Conservation (phyloP, 2,888 invertebrate species). For the Cyclophora punctaria region DNA sequence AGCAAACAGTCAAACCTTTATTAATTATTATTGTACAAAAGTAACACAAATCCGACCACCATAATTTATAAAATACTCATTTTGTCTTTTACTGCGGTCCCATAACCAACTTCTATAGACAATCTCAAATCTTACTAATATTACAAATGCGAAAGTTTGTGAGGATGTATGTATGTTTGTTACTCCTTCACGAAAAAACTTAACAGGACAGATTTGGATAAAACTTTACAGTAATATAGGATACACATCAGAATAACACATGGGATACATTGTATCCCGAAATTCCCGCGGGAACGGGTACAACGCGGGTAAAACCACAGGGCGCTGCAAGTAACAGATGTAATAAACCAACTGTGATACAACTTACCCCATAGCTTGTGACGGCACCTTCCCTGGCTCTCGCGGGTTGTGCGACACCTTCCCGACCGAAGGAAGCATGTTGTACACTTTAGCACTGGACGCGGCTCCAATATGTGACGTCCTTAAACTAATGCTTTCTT, state of each 20-base stretch:
- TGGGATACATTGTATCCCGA: no score
- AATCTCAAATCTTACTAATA: neutral
- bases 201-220: neutral
- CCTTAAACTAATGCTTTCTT: slow-evolving; percentile 45
- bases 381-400: slow-evolving; percentile 55
- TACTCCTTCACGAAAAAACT: neutral
- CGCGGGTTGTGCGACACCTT: slow-evolving; percentile 55
- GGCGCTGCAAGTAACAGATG: no score
- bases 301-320: no score
- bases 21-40: no score
- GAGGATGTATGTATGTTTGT: no score
- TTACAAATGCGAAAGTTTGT: neutral
- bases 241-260: no score
- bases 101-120: neutral
- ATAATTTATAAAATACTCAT: no score
- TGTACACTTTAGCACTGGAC: slow-evolving; percentile 44
- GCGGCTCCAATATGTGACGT: slow-evolving; percentile 59
- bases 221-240: neutral
- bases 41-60: no score
- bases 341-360: neutral
- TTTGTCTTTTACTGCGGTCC: neutral
- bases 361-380: slow-evolving; percentile 50
- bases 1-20: no score
- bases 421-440: slow-evolving; percentile 61
- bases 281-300: no score